These are phyloP conservation scores for Mesoligia furuncula DNA, from an alignment of 2,888 invertebrate species.

Conservation along the genomic window DNA sequence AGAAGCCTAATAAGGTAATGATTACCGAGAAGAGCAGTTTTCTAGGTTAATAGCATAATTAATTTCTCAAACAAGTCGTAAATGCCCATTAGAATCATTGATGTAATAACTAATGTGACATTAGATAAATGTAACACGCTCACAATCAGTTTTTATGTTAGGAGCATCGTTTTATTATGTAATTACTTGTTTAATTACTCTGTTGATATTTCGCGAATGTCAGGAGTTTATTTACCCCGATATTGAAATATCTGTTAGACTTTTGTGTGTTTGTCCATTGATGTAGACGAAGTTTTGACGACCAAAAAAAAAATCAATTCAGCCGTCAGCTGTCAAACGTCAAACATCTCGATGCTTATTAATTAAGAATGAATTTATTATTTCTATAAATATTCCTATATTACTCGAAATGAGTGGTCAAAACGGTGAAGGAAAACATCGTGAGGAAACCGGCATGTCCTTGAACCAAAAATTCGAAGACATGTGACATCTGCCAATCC, in stretches of 20 bases:
- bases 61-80: conserved; percentile 33
- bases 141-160: conserved; percentile 23
- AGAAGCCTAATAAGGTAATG: conserved; percentile 9
- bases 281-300: not conserved
- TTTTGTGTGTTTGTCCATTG: not conserved
- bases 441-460: no score
- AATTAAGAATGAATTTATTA: no score
- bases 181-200: conserved; percentile 42
- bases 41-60: conserved; percentile 52
- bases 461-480: no score
- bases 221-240: conserved; percentile 19
- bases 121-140: conserved; percentile 35
- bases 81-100: conserved; percentile 50
- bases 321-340: no score
- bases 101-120: conserved; percentile 27
- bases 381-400: no score
- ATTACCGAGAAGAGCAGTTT: conserved; percentile 27
- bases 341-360: no score
- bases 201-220: conserved; percentile 21
- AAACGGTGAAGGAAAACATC: no score
- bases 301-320: no score
- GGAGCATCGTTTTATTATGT: conserved; percentile 26
- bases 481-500: no score
- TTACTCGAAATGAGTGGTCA: no score
- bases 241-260: not conserved